phyloP scores from a whole-genome alignment of 2,888 invertebrate genomes.

The Archaeoteleia sp. region DNA sequence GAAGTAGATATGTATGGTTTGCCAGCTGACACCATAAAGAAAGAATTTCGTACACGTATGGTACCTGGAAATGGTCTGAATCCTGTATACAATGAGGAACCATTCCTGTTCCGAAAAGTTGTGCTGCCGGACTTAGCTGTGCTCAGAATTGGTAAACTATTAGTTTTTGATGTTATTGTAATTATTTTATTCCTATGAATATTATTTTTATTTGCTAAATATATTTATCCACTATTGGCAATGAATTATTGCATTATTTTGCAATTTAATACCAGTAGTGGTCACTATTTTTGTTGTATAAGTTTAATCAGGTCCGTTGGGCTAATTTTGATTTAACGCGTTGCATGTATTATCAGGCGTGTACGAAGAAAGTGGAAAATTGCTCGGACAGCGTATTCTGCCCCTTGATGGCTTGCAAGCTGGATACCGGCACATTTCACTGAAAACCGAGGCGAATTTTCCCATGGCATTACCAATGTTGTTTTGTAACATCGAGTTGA shows the following conservation, averaged over 20 bases:
- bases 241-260: too few relatives aligned
- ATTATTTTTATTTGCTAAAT: too few relatives aligned
- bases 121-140: constrained; percentile 84
- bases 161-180: too few relatives aligned
- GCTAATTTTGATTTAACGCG: too few relatives aligned
- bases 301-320: too few relatives aligned
- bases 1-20: constrained; percentile 86
- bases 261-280: too few relatives aligned
- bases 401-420: constrained; percentile 83
- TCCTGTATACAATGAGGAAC: constrained; percentile 83
- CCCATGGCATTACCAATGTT: constrained; percentile 82
- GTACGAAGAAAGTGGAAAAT: constrained; percentile 82
- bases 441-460: constrained; percentile 83
- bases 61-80: constrained; percentile 83
- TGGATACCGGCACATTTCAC: constrained; percentile 82
- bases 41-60: constrained; percentile 81
- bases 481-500: constrained; percentile 82
- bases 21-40: constrained; percentile 83
- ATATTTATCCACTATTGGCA: too few relatives aligned
- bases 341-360: constrained; percentile 75
- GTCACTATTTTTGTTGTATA: too few relatives aligned
- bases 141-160: constrained; percentile 78
- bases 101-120: constrained; percentile 83
- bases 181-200: too few relatives aligned
- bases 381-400: constrained; percentile 82